These are phyloP conservation scores for Monarcha castaneiventris DNA, from an alignment of 2,113 vertebrate species.

Conservation along the genomic window DNA sequence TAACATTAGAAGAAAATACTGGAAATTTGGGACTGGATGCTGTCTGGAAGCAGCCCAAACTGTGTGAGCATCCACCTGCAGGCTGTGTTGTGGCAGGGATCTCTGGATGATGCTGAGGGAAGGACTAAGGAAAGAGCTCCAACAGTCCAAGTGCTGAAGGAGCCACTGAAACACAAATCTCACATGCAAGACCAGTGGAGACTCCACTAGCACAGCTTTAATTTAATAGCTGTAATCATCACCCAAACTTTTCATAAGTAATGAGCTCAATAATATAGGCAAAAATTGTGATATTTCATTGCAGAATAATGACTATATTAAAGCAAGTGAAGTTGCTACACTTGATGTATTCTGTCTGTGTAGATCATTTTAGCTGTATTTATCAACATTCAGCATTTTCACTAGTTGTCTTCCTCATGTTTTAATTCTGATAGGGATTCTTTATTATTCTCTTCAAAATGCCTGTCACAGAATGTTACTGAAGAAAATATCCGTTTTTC, in stretches of 20 bases:
- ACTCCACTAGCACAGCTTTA: neutral
- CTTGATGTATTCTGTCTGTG: neutral
- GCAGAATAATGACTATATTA: neutral
- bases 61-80: neutral
- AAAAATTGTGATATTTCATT: neutral
- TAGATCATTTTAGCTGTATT: neutral
- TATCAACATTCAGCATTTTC: neutral
- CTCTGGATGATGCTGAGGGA: neutral
- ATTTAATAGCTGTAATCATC: neutral
- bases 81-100: neutral
- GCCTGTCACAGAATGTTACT: neutral
- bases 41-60: neutral
- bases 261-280: neutral
- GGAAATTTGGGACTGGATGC: neutral
- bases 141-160: too few relatives aligned
- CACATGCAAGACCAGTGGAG: neutral
- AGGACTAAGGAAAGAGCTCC: neutral
- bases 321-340: neutral
- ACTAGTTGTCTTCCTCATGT: neutral
- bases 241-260: neutral
- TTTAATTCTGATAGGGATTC: neutral
- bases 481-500: neutral
- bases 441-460: neutral
- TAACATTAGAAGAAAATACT: neutral
- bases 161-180: neutral